Evolutionary conservation across 1,140 invertebrate genomes (phyloP), one percentile per base, ranked within the genome.

Genomic region (Polypedilum vanderplanki): DNA sequence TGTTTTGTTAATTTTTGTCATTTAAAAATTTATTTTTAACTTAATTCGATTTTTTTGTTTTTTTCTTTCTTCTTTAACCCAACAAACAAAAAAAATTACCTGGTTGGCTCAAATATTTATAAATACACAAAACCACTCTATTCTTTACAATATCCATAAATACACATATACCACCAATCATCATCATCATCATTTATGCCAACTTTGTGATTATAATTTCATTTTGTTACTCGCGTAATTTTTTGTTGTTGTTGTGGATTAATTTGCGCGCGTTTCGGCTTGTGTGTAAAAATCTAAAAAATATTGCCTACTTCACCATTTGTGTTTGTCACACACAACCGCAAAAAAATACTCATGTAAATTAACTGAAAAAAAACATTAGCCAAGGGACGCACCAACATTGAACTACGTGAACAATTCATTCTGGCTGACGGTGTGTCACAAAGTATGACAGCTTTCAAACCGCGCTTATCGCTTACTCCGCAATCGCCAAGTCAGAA

Each of bases 331-430:
- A 76, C 73, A 77, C 41, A 77, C 75, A 75, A 41, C 75, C 24
- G 75, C 75, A 77, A 74, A 75, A 75, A 74, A 77, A 20, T 77
- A 75, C 78, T 74, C 75, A 77, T 64, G 12, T 77, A 40, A 77
- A 74, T 40, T 80, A 85, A n/a, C n/a, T n/a, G n/a, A n/a, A n/a
- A n/a, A n/a, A n/a, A n/a, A n/a, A 87, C 83, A 85, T 80, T 89
- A 98, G 97, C 96, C 86, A 98, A 98, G 88, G 97, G 97, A 88
- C 91, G 97, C 86, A 99, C 97, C 83, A 99, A 98, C 88, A 95
- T 98, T 85, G 97, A 99, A 87, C 90, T 99, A 81, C 89, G 97
- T 79, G 97, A 99, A 86, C 95, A 98, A 88, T 98, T 98, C 87
- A 97, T 98, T 83, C 86, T 98, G 87, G 95, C 97, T 79, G 93